Conservation (phyloP, 30 jellyfish, hydroid and myxozoan species). For the Cassiopea andromeda region DNA sequence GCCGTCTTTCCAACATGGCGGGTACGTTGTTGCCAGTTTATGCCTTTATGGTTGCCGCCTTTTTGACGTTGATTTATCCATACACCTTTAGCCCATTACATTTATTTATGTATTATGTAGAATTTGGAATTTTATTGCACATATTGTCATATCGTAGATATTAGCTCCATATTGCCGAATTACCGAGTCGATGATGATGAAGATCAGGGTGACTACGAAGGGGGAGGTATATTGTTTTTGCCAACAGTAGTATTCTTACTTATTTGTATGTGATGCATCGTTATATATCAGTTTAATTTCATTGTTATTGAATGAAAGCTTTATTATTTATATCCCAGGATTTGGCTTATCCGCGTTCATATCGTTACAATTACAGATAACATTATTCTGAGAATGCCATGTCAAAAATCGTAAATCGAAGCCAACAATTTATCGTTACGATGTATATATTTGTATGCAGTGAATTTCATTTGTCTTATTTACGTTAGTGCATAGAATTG, state of each 20-base stretch:
- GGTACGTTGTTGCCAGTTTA: slow-evolving; percentile 43
- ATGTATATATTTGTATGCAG: no score
- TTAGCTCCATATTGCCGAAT: slow-evolving; percentile 77
- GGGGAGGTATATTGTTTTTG: slow-evolving; percentile 43
- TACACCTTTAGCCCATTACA: background rate
- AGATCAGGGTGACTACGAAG: slow-evolving; percentile 78
- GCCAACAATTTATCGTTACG: no score
- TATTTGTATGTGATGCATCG: no score
- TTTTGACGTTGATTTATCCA: background rate
- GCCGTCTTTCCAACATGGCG: slow-evolving; percentile 76
- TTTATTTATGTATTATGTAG: background rate
- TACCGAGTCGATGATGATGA: slow-evolving; percentile 84
- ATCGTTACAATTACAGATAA: no score
- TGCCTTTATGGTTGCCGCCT: background rate
- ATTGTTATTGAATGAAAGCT: no score
- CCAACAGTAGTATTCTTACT: background rate
- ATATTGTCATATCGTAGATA: slow-evolving; percentile 45
- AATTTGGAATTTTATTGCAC: background rate
- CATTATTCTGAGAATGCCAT: no score
- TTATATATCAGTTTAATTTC: no score
- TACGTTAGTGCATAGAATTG: no score
- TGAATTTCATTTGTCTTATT: no score
- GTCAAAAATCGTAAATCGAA: no score
- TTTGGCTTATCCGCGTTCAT: no score
- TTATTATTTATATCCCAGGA: no score